Conservation (phyloP, 2,113 vertebrate species). For the Chloebia gouldiae region DNA sequence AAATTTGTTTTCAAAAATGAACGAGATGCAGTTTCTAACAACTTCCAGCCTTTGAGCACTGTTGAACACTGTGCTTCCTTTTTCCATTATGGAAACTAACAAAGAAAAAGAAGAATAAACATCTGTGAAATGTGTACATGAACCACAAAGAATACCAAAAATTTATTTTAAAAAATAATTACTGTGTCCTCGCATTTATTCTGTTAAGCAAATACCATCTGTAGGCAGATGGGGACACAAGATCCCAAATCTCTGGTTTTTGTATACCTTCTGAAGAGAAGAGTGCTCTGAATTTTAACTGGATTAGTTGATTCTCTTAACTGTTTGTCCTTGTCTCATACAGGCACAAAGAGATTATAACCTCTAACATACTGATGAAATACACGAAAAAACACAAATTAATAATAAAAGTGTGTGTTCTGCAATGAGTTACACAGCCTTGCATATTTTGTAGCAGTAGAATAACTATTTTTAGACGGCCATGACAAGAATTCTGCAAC, state of each 20-base stretch:
- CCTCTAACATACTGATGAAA: not conserved
- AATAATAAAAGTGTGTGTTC: not conserved
- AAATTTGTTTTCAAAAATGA: constrained; percentile 96
- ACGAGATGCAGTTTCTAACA: constrained; percentile 91
- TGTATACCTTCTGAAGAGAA: not conserved
- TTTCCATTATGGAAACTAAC: constrained; percentile 91
- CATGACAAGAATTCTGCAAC: not conserved
- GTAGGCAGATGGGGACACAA: not conserved
- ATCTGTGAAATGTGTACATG: constrained; percentile 29
- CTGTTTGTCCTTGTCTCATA: not conserved
- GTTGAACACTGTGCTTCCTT: constrained; percentile 89
- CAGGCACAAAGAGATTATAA: not conserved
- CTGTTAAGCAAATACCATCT: not conserved
- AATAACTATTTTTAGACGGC: not conserved
- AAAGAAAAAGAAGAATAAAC: constrained; percentile 50
- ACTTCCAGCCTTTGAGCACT: constrained; percentile 97
- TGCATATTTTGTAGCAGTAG: not conserved
- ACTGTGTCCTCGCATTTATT: not conserved
- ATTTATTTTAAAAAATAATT: not conserved
- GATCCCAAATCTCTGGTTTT: not conserved
- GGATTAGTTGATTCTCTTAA: not conserved
- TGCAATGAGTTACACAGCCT: not conserved
- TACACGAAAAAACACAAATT: not conserved
- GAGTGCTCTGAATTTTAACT: not conserved
- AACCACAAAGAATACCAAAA: not conserved